phyloP scores from a whole-genome alignment of 2,888 invertebrate species.

The Drosophila leonis region DNA sequence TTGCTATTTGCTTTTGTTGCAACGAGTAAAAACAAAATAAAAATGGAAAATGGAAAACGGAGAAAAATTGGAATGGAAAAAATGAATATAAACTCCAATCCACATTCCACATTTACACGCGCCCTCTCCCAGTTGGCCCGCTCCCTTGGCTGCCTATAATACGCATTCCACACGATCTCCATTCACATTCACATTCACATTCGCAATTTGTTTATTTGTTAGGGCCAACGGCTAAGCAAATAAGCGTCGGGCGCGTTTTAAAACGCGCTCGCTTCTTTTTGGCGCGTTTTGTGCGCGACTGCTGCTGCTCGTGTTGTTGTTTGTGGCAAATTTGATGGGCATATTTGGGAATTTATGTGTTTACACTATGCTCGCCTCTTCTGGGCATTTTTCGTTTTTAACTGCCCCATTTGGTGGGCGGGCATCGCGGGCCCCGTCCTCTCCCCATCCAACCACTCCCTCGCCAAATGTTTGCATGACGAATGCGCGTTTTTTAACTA shows the following conservation, averaged over 20 bases:
- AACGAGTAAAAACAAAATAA: not conserved
- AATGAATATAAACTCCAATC: constrained; percentile 15
- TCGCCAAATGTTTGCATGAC: constrained; percentile 20
- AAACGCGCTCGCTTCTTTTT: constrained; percentile 50
- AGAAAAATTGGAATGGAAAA: not conserved
- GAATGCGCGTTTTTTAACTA: constrained; percentile 36
- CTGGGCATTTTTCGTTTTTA: constrained; percentile 14
- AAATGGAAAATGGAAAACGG: too few relatives aligned
- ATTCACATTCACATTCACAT: constrained; percentile 20
- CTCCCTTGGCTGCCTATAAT: not conserved
- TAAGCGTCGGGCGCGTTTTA: constrained; percentile 35
- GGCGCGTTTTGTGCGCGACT: constrained; percentile 23
- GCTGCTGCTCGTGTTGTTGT: constrained; percentile 7
- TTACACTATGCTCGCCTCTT: constrained; percentile 37
- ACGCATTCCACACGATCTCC: constrained; percentile 29
- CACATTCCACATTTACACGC: constrained; percentile 16
- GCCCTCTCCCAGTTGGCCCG: not conserved
- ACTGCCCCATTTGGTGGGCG: constrained; percentile 30
- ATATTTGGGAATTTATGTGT: constrained; percentile 27
- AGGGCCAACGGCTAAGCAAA: constrained; percentile 27
- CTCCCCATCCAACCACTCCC: not conserved
- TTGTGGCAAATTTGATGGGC: constrained; percentile 30
- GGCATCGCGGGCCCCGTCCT: too few relatives aligned
- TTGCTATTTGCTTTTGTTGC: constrained; percentile 3
- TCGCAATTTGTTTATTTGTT: constrained; percentile 41